Base-by-base conservation (phyloP, 2,888 invertebrate species). In the Epistrophe eligans region DNA sequence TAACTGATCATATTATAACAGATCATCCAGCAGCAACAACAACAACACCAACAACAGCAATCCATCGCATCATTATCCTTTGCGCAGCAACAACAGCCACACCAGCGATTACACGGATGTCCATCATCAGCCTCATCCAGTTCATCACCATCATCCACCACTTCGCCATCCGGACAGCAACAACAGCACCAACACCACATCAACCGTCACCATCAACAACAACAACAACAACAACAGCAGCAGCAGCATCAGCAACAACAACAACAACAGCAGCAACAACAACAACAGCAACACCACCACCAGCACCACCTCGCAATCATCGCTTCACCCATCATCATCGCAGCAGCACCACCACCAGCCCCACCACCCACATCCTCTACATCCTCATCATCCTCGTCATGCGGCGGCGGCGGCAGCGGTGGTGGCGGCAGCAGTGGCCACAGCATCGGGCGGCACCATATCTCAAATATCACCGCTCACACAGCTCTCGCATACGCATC, bases 401-500 rank as follows among this genome's bases (percentile, higher is more conserved):
- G 88, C 79, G 77, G 88, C 71, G 79, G 87, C 72, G 81, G 79
- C 70, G 73, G 88, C 85, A 87, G 84, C 84, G 83, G 89, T 57
- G 76, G 87, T 72, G 77, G 89, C 77, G 58, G 81, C 89, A 77
- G 83, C 85, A 77, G 79, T 80, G 62, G 84, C 81, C 85, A 82
- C 79, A 73, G 88, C 82, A 73, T 87, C 84, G 84, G 89, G 67
- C 89, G 88, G 83, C 92, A 91, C 90, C 91, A 91, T 91, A 89
- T 92, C 92, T 91, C 93, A 91, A 92, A 93, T 91, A 93, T 92
- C 91, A 92, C 93, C 89, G 91, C 92, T 89, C 92, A 92, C 88
- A 91, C 92, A 85, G 91, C 92, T 38, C 89, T 93, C 92, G 92
- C 93, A 90, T 93, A 94, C 92, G 92, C 93, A 91, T 92, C 93